Evolutionary conservation across 2,888 invertebrate genomes (phyloP).

Genomic region (Aphrophora alni): DNA sequence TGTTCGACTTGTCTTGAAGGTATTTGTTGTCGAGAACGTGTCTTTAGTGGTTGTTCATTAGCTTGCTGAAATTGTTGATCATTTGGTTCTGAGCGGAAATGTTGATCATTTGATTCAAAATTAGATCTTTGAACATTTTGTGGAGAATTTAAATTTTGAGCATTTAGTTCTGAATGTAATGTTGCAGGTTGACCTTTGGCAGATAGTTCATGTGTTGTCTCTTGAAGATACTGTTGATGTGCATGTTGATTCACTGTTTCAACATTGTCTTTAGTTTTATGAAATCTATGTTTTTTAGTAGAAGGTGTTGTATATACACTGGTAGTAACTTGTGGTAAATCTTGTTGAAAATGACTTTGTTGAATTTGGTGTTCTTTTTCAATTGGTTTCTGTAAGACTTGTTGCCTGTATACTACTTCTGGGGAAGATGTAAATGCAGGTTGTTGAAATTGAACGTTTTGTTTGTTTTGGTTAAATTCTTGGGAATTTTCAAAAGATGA

Average conservation of each 20-base stretch:
- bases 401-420: neutral
- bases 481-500: neutral
- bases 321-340: neutral
- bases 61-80: neutral
- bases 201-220: conserved; percentile 5
- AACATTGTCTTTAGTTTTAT: neutral
- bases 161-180: neutral
- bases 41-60: neutral
- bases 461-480: neutral
- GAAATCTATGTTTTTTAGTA: neutral
- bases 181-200: neutral
- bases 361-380: neutral
- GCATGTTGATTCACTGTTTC: neutral
- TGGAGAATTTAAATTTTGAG: neutral
- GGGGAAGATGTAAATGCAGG: neutral
- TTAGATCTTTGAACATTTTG: neutral
- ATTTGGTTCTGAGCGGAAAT: neutral
- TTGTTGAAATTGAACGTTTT: conserved; percentile 6
- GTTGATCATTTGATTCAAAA: neutral
- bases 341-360: conserved; percentile 14
- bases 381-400: neutral
- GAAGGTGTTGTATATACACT: neutral
- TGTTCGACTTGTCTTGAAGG: neutral
- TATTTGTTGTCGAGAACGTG: neutral
- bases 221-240: conserved; percentile 46